phyloP scores from a whole-genome alignment of 2,113 vertebrate genomes.

The Bambusicola thoracicus region DNA sequence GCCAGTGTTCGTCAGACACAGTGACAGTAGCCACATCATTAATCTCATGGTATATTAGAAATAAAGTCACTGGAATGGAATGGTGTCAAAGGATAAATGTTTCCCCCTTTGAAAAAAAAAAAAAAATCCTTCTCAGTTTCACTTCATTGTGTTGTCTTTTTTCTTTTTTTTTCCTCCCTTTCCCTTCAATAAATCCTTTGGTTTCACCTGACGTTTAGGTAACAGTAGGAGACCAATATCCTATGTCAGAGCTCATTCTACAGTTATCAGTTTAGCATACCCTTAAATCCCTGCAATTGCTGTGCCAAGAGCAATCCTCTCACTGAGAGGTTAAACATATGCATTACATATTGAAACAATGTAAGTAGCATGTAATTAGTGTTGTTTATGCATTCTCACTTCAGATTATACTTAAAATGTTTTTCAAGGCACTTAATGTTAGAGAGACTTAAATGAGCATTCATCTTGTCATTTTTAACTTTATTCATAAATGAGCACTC shows the following conservation, averaged over 20 bases:
- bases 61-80: constrained; percentile 72
- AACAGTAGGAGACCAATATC: constrained; percentile 66
- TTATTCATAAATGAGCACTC: constrained; percentile 64
- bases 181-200: constrained; percentile 56
- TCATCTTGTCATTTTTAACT: constrained; percentile 67
- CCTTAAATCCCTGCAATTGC: constrained; percentile 47
- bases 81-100: constrained; percentile 71
- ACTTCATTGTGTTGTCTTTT: constrained; percentile 33
- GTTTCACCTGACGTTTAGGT: constrained; percentile 70
- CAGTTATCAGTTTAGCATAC: constrained; percentile 66
- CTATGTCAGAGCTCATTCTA: constrained; percentile 60
- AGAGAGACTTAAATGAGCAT: constrained; percentile 53
- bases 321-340: constrained; percentile 68
- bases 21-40: constrained; percentile 70
- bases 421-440: constrained; percentile 53
- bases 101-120: constrained; percentile 46
- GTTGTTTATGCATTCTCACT: constrained; percentile 60
- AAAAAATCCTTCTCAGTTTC: constrained; percentile 64
- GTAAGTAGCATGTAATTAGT: constrained; percentile 69
- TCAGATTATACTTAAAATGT: constrained; percentile 59
- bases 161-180: background rate
- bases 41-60: constrained; percentile 70
- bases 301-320: constrained; percentile 67
- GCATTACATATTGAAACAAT: constrained; percentile 72
- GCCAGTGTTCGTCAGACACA: constrained; percentile 65